Evolutionary conservation across 2,888 invertebrate genomes (phyloP), one percentile per base, ranked within the genome.

Genomic region (Frankliniella fusca): DNA sequence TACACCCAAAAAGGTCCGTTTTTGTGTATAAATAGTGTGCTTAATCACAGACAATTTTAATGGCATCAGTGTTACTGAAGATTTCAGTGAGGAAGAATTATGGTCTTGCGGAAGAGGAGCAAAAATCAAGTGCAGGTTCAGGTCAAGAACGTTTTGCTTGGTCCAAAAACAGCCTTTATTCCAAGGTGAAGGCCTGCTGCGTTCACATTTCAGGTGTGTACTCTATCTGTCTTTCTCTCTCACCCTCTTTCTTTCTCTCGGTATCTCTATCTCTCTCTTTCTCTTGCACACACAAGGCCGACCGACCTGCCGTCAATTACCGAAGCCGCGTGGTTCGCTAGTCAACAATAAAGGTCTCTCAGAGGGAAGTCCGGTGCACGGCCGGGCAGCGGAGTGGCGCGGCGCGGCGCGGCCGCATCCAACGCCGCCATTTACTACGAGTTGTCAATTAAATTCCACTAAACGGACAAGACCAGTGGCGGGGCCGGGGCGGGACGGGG

Each of bases 361-460:
- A 20, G 54, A 20, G 54, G 18, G 20, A 15, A 54, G 54, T 38
- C 38, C 38, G 5, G 54, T 54, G 54, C 38, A 38, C 54, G 15
- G 54, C 3, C 54, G 15, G 2, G 23, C 23, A 23, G 70, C 27
- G 70, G 70, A 1, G 23, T 65, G 65, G 20, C 70, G 70, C 5
- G 70, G 70, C 70, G 61, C 18, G 61, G 61, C 61, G 61, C 18
- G 20, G 18, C 61, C 18, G 61, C 61, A 61, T 11, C 61, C 61
- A 61, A 61, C 18, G 38, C 38, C 70, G 70, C 70, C 70, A 76
- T 76, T 23, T 76, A 76, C 70, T 76, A 76, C 70, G 70, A 76
- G 70, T 76, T 76, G 70, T 76, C 70, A 76, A 76, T 76, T 76
- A 76, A 76, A 76, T 76, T 76, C 70, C 70, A 27, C 70, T 76